These are phyloP conservation scores for Drosophila repletoides DNA, from an alignment of 1,140 invertebrate genomes.

Conservation along the genomic window DNA sequence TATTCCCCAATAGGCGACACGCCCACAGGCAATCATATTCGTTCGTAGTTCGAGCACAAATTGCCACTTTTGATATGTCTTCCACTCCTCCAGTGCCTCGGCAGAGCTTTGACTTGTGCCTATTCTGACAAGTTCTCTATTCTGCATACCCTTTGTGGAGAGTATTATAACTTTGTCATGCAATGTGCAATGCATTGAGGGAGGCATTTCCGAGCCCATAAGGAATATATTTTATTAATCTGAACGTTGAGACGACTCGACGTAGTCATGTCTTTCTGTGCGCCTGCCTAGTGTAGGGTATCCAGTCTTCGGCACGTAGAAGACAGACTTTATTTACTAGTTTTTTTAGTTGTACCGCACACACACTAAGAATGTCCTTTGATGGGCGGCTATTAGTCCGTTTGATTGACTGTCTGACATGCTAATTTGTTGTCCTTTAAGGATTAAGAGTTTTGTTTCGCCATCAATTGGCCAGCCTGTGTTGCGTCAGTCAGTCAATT, in stretches of 20 bases:
- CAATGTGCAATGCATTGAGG: too few relatives aligned
- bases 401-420: slow-evolving; percentile 34
- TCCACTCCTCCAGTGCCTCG: neutral
- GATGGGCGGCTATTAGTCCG: slow-evolving; percentile 8
- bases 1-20: neutral
- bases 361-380: too few relatives aligned
- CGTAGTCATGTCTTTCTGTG: neutral
- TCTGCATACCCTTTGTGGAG: too few relatives aligned
- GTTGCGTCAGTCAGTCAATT: neutral
- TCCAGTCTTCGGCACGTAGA: too few relatives aligned
- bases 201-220: too few relatives aligned
- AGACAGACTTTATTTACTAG: too few relatives aligned
- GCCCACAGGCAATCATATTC: neutral
- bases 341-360: too few relatives aligned
- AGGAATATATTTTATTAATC: too few relatives aligned
- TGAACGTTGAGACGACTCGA: neutral
- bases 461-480: neutral
- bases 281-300: too few relatives aligned
- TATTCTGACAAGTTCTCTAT: neutral
- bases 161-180: too few relatives aligned
- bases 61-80: slow-evolving; percentile 4
- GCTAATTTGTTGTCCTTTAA: slow-evolving; percentile 28
- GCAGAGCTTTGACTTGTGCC: neutral
- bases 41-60: too few relatives aligned
- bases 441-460: neutral